Evolutionary conservation across 2,797 vertebrate genomes (phyloP).

Genomic region (Odontamblyopus lacepedii): DNA sequence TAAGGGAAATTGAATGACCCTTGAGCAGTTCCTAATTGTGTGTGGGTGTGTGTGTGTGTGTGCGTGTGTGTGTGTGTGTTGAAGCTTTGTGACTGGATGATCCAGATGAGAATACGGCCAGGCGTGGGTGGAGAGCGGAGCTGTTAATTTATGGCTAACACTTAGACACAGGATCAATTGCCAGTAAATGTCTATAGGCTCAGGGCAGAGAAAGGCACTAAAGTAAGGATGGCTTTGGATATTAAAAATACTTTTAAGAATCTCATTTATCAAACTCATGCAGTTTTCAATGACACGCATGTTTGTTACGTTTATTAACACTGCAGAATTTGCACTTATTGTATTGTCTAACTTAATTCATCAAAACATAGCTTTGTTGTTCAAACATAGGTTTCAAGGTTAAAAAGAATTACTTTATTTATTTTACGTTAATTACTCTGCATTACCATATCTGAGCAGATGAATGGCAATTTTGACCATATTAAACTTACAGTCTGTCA

Average conservation of each 20-base stretch:
- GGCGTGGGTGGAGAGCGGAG: conserved; percentile 48
- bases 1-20: conserved; percentile 41
- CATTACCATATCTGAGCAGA: too few species aligned
- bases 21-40: conserved; percentile 19
- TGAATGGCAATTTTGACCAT: too few species aligned
- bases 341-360: too few species aligned
- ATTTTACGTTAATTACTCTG: too few species aligned
- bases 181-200: conserved; percentile 68
- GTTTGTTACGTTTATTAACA: not conserved
- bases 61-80: not conserved
- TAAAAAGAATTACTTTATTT: too few species aligned
- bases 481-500: too few species aligned
- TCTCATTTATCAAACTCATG: conserved; percentile 8
- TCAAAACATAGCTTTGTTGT: too few species aligned
- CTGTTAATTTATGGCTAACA: conserved; percentile 77
- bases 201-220: conserved; percentile 53
- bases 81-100: conserved; percentile 47
- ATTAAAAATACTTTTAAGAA: conserved; percentile 32
- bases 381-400: too few species aligned
- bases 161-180: conserved; percentile 76
- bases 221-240: conserved; percentile 35
- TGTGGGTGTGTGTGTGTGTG: not conserved
- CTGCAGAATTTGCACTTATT: not conserved
- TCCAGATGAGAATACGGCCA: conserved; percentile 54
- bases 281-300: conserved; percentile 1